Base-by-base conservation (phyloP, 2,797 vertebrate genomes). In the Dendrocincla fuliginosa region DNA sequence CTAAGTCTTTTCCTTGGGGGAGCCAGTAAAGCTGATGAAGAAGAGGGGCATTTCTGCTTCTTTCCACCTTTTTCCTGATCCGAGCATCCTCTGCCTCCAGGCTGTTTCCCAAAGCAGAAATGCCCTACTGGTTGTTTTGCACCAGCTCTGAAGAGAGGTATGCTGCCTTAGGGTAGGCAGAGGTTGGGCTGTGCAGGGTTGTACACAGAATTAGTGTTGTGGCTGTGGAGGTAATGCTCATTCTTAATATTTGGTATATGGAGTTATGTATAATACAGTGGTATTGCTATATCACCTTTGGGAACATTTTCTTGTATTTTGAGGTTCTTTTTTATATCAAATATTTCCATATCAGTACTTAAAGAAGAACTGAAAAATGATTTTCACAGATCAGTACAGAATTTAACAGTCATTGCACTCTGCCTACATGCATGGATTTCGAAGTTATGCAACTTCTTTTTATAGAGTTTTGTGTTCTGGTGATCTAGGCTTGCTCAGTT, bases 381-480 rank as follows among this genome's bases (percentile, higher is more conserved):
- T 90, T 94, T 91, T 94, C 63, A 64, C 74, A 91, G 42, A 94
- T 87, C 5, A 9, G 80, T 60, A 60, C 64, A 85, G 74, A 93
- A 92, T 94, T 87, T 95, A 89, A 77, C 71, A 74, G 82, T 52
- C 83, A 57, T 82, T 95, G 60, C 88, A 67, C 87, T 89, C 93
- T 87, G 83, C 94, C 93, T 95, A 90, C 90, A 23, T 84, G 68
- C 93, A 39, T 77, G 57, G 60, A 13, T 93, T 92, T 91, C n/a
- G 52, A 90, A 93, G 77, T 96, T 96, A 94, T 11, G 74, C 88
- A 96, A 67, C 53, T 49, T 88, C 60, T 95, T 95, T 93, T 89
- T 93, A 86, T 79, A 86, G 89, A 84, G 71, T 90, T 89, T 12
- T 59, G 14, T 83, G 32, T 89, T 90, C 57, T 87, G 46, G 50